Evolutionary conservation across 2,113 vertebrate species (phyloP).

Genomic region (Gila orcuttii): DNA sequence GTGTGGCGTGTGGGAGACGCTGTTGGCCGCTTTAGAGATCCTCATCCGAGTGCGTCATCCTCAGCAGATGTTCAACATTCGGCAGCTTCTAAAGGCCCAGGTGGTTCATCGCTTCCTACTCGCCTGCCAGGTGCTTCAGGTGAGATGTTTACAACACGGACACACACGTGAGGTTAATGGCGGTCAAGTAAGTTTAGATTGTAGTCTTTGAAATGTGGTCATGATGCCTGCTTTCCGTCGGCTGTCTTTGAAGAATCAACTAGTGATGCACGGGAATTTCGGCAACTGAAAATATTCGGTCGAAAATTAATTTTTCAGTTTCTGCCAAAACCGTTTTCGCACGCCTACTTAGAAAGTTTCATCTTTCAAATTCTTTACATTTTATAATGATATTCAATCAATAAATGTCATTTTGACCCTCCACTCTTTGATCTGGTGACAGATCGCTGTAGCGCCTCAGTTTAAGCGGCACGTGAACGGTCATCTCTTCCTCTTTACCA

Average conservation of each 20-base stretch:
- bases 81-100: slow-evolving; percentile 88
- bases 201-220: neutral
- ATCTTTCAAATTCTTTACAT: too few relatives aligned
- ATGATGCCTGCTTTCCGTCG: neutral
- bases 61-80: slow-evolving; percentile 91
- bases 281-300: neutral
- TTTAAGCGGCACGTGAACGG: too few relatives aligned
- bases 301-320: too few relatives aligned
- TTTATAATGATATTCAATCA: too few relatives aligned
- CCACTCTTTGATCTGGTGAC: too few relatives aligned
- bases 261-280: neutral
- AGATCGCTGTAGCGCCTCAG: too few relatives aligned
- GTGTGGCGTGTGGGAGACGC: slow-evolving; percentile 91
- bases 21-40: slow-evolving; percentile 87
- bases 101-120: slow-evolving; percentile 92
- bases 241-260: neutral
- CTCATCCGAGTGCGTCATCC: slow-evolving; percentile 92
- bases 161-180: neutral
- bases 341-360: too few relatives aligned
- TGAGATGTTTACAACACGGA: slow-evolving; percentile 59
- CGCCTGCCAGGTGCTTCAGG: slow-evolving; percentile 96
- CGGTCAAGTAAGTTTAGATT: neutral
- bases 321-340: too few relatives aligned
- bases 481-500: too few relatives aligned
- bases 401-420: too few relatives aligned